Evolutionary conservation across 2,888 invertebrate species (phyloP).

Genomic region (Griposia aprilina): DNA sequence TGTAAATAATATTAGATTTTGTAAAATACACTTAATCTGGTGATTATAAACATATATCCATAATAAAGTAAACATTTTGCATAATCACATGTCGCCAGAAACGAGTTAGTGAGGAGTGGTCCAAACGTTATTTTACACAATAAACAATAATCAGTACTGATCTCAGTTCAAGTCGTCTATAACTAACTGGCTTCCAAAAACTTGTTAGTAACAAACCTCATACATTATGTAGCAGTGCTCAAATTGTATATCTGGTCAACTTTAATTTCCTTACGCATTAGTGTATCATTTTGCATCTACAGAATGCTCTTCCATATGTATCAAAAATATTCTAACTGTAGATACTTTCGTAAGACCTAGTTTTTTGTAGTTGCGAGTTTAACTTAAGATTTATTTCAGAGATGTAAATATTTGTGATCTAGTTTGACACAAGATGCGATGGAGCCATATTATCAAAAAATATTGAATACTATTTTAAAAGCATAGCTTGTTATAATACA

Average conservation of each 20-base stretch:
- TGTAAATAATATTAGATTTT: conserved; percentile 87
- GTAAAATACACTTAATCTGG: conserved; percentile 79
- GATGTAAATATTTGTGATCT: conserved; percentile 57
- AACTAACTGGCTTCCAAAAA: conserved; percentile 47
- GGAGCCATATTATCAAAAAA: conserved; percentile 68
- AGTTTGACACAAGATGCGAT: conserved; percentile 60
- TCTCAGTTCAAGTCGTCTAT: conserved; percentile 56
- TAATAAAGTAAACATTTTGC: conserved; percentile 64
- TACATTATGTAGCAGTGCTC: conserved; percentile 60
- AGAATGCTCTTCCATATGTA: conserved; percentile 68
- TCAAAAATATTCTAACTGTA: conserved; percentile 61
- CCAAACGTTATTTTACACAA: conserved; percentile 68
- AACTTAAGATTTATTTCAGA: conserved; percentile 58
- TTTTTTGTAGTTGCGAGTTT: conserved; percentile 63
- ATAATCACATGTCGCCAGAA: conserved; percentile 65
- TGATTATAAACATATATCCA: conserved; percentile 69
- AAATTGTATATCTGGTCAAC: conserved; percentile 56
- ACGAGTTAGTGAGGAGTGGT: conserved; percentile 64
- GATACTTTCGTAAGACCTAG: conserved; percentile 61
- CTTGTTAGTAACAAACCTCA: conserved; percentile 33
- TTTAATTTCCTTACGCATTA: conserved; percentile 45
- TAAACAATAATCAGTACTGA: conserved; percentile 58
- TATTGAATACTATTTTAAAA: conserved; percentile 67
- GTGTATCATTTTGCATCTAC: conserved; percentile 60
- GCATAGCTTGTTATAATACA: conserved; percentile 68